Evolutionary conservation across 92 coral and sea anemone species (phyloP), one percentile per base, ranked within the genome.

Genomic region (Porites lobata): DNA sequence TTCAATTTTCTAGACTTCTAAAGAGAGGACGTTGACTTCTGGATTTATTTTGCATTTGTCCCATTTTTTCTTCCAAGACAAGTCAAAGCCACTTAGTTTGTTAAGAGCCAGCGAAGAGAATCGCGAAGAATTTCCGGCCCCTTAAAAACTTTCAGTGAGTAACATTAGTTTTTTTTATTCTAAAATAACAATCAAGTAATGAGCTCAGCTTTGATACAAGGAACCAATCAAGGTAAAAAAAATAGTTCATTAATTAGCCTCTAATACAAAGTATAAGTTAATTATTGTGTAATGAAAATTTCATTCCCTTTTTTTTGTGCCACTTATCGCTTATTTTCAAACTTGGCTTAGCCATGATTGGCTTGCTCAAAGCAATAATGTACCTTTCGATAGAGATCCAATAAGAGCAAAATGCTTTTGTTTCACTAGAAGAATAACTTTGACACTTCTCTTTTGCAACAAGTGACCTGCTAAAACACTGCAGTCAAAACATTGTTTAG

Each of bases 171-270:
- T 38, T 29, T 68, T 43, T 87, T 90, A 94, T 92, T 87, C 91
- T 79, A 76, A 83, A 79, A 82, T 83, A 89, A 92, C 92, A 94
- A 79, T 75, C 76, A 69, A 77, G 77, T 87, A 90, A 94, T 90
- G 68, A 74, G 90, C 69, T 88, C 75, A 80, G 81, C 86, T 76
- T 84, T 72, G 85, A 47, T 72, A 69, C 68, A 78, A 74, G 80
- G 56, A 32, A 70, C 91, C 96, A 94, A 91, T 94, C 83, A 75
- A 84, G 38, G 68, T 50, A 58, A 65, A 38, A 38, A 72, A 88
- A 77, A 86, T 57, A 47, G 20, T 8, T 29, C 63, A 62, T 64
- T 91, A 86, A 76, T 81, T 76, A 69, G 63, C 43, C 58, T 75
- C 61, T 75, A 85, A 85, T 76, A n/a, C 22, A 65, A 52, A 24